Evolutionary conservation across 2,113 vertebrate genomes (phyloP), one percentile per base, ranked within the genome.

Genomic region (Anas platyrhynchos): DNA sequence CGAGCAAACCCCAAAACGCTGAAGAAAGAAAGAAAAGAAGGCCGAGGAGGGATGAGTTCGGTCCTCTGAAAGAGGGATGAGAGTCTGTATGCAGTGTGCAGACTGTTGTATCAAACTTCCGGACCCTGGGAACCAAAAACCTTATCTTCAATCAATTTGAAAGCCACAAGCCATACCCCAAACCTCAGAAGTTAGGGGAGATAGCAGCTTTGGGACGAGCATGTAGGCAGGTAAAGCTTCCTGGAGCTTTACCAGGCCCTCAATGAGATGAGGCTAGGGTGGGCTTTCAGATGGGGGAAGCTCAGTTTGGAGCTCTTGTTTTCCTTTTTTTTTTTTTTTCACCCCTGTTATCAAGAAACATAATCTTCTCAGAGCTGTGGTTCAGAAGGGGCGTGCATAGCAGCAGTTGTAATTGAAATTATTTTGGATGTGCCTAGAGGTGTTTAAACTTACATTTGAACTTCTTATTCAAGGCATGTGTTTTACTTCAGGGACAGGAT

Each of bases 91-190:
- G 34, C n/a, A 31, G 3, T 89, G 38, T 16, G 27, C 21, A 82
- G 16, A 27, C 17, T 36, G 17, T n/a, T 54, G 15, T 0, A 2
- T 71, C 69, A 84, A 72, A 41, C 31, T 44, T 82, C 46, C 0
- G 0, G 38, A 65, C 18, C 16, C 20, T 87, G 74, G 52, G 66
- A 79, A 46, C 22, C 36, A 18, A 0, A 0, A 22, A 32, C 55
- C 73, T 80, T 68, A 21, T 65, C 58, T 61, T 75, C 36, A 81
- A 81, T 16, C 55, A 67, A 27, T 16, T 3, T 46, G 18, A 82
- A 26, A 89, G 66, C 89, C 43, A 21, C 16, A 38, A 7, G 34
- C 44, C 41, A 29, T 10, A 10, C 46, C 2, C 2, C n/a, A 61
- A n/a, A 63, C 17, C 44, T 86, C 11, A 8, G 36, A 69, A 84